Evolutionary conservation across 2,113 vertebrate genomes (phyloP).

Genomic region (Nettapus auritus): DNA sequence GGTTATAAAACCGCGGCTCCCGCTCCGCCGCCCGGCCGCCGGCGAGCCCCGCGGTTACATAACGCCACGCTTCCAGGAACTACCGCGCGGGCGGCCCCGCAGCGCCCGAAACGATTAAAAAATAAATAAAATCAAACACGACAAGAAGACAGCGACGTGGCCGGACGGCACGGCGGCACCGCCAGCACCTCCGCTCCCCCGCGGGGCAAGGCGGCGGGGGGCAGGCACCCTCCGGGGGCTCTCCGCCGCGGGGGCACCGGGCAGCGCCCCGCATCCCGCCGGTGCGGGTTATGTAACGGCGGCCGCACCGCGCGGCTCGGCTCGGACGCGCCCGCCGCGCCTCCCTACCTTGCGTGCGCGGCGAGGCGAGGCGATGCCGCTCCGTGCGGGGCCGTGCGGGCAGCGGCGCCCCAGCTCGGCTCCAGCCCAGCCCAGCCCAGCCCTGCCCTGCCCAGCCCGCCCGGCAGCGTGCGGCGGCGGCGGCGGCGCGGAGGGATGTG

Average conservation of each 20-base stretch:
- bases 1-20: conserved; percentile 81
- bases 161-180: too few relatives aligned
- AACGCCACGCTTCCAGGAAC: conserved; percentile 86
- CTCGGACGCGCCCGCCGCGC: background rate
- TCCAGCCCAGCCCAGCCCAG: too few relatives aligned
- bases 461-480: conserved; percentile 50
- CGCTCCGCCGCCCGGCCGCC: conserved; percentile 66
- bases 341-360: background rate
- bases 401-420: conserved; percentile 22
- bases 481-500: conserved; percentile 85
- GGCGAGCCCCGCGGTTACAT: conserved; percentile 80
- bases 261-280: too few relatives aligned
- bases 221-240: too few relatives aligned
- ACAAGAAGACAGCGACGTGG: too few relatives aligned
- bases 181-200: too few relatives aligned
- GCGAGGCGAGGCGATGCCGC: background rate
- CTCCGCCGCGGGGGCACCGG: too few relatives aligned
- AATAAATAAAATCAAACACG: too few relatives aligned
- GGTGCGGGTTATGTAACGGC: conserved; percentile 49
- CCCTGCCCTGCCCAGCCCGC: too few relatives aligned
- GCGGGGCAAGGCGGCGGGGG: too few relatives aligned
- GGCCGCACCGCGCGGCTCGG: background rate
- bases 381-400: background rate
- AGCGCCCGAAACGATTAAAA: conserved; percentile 13
- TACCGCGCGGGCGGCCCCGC: conserved; percentile 59